Percentiles rank a stretch among this genome's conserved stretches.
Evolutionary conservation across 2,888 invertebrate genomes (phyloP).

Genomic region (Drosophila anomelani): DNA sequence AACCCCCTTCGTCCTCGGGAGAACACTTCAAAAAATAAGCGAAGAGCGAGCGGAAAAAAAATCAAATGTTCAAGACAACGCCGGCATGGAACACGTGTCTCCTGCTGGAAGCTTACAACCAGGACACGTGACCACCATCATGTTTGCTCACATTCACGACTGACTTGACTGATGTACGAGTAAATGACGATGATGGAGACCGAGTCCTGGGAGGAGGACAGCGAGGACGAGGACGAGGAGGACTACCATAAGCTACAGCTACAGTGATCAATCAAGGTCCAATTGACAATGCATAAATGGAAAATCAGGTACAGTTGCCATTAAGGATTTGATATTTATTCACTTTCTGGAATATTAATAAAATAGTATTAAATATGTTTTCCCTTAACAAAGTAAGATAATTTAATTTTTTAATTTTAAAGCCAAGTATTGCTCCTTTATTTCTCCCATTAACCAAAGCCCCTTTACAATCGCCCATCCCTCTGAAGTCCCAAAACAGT

Average conservation of each 20-base stretch:
- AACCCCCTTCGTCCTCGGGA: slow-evolving; percentile 38
- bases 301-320: slow-evolving; percentile 42
- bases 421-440: background rate
- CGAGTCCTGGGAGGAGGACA: slow-evolving; percentile 10
- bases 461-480: slow-evolving; percentile 36
- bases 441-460: background rate
- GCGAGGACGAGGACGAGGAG: slow-evolving; percentile 15
- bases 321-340: slow-evolving; percentile 2
- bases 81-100: slow-evolving; percentile 82
- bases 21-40: slow-evolving; percentile 20
- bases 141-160: slow-evolving; percentile 84
- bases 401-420: too few species aligned
- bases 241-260: slow-evolving; percentile 41
- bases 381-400: too few species aligned
- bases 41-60: slow-evolving; percentile 34
- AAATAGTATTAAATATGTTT: background rate
- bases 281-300: slow-evolving; percentile 45
- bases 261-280: slow-evolving; percentile 81
- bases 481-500: slow-evolving; percentile 5
- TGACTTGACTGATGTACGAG: slow-evolving; percentile 75
- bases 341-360: background rate
- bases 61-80: slow-evolving; percentile 68
- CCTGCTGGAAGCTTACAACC: slow-evolving; percentile 73
- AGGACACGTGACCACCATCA: slow-evolving; percentile 84
- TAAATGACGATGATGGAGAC: slow-evolving; percentile 65